These are phyloP conservation scores for Dissostichus mawsoni DNA, from an alignment of 2,113 vertebrate species.

Conservation along the genomic window DNA sequence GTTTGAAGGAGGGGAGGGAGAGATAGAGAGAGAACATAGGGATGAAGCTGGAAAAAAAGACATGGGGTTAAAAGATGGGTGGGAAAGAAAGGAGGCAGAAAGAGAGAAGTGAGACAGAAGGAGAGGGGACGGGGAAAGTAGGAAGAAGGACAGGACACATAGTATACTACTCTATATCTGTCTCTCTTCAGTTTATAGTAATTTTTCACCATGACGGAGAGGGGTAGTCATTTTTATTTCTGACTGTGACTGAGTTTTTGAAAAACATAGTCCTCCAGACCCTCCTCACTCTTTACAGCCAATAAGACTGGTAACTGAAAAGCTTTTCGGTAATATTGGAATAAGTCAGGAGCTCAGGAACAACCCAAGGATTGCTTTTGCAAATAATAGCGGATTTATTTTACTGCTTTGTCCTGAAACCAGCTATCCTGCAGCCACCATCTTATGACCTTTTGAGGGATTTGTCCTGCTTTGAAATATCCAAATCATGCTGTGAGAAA, in stretches of 20 bases:
- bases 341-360: constrained; percentile 21
- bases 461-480: constrained; percentile 46
- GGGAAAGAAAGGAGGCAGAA: constrained; percentile 16
- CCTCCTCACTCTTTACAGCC: constrained; percentile 16
- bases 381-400: constrained; percentile 41
- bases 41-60: constrained; percentile 33
- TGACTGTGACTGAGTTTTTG: constrained; percentile 19
- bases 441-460: constrained; percentile 23
- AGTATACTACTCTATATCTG: constrained; percentile 22
- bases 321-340: constrained; percentile 30
- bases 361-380: constrained; percentile 21
- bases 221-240: constrained; percentile 39
- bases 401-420: constrained; percentile 35
- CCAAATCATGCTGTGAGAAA: constrained; percentile 26
- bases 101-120: constrained; percentile 9
- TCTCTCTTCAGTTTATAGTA: constrained; percentile 43
- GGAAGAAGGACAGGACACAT: constrained; percentile 29
- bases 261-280: constrained; percentile 3
- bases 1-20: constrained; percentile 45
- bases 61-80: constrained; percentile 39
- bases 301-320: constrained; percentile 21
- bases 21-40: constrained; percentile 31
- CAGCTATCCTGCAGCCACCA: constrained; percentile 7
- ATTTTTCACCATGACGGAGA: constrained; percentile 39
- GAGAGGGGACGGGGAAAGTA: constrained; percentile 1